phyloP scores from a whole-genome alignment of 2,113 vertebrate species.

The Hypocryptadius cinnamomeus region DNA sequence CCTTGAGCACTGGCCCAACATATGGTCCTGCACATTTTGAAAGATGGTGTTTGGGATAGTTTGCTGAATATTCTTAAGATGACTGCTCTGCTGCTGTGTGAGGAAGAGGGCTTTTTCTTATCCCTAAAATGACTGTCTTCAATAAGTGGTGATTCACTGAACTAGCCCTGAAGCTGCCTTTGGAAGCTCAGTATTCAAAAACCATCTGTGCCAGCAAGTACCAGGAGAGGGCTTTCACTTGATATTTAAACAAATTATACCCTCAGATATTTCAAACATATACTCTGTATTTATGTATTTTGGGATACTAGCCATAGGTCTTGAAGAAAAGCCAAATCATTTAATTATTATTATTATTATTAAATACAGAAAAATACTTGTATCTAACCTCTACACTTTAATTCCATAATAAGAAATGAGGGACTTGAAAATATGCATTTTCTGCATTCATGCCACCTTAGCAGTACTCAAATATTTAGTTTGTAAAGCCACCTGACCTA shows the following conservation, averaged over 20 bases:
- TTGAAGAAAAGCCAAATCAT: conserved; percentile 4
- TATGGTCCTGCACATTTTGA: not conserved
- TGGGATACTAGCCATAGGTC: conserved; percentile 33
- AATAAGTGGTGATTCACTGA: conserved; percentile 45
- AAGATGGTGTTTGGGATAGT: not conserved
- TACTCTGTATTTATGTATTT: conserved; percentile 42
- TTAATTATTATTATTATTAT: not conserved
- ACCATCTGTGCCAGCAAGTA: conserved; percentile 65
- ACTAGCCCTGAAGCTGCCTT: conserved; percentile 56
- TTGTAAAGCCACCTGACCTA: not conserved
- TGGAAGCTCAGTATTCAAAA: conserved; percentile 60
- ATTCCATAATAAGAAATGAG: not conserved
- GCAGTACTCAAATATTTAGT: not conserved
- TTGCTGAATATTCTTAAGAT: not conserved
- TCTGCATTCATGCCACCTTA: not conserved
- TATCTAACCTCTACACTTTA: not conserved
- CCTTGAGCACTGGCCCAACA: not conserved
- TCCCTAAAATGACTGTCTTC: conserved; percentile 35
- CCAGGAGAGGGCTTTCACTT: conserved; percentile 57
- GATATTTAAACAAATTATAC: conserved; percentile 57
- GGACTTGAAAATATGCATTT: not conserved
- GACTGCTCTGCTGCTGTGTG: not conserved
- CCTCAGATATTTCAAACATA: conserved; percentile 53
- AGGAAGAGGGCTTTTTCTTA: conserved; percentile 18
- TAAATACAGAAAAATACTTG: not conserved